Conservation (phyloP, 2,797 vertebrate genomes). For the Clarias laeviceps region DNA sequence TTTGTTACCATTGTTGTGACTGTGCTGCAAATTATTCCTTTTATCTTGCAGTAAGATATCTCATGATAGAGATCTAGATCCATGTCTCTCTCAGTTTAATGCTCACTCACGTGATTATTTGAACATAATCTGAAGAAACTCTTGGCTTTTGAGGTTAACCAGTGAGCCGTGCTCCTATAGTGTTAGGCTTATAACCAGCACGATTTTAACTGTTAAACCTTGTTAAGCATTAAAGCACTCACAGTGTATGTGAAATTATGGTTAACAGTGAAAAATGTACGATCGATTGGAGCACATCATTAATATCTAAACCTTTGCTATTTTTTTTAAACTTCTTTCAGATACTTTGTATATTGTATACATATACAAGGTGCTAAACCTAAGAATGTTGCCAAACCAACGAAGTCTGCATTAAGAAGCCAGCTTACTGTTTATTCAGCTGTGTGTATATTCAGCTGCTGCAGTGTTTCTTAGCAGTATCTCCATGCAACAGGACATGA, state of each 20-base stretch:
- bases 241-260: background rate
- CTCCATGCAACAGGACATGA: constrained; percentile 64
- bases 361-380: constrained; percentile 9
- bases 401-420: constrained; percentile 29
- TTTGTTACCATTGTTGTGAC: constrained; percentile 1
- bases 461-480: constrained; percentile 62
- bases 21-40: background rate
- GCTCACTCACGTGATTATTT: background rate
- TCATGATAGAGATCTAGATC: background rate
- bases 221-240: background rate
- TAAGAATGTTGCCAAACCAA: constrained; percentile 3
- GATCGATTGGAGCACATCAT: too few relatives aligned
- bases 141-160: background rate
- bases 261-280: background rate
- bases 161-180: background rate
- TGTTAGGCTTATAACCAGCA: background rate
- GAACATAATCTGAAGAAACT: background rate
- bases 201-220: background rate
- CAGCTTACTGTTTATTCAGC: constrained; percentile 72
- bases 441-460: constrained; percentile 66
- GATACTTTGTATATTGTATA: background rate
- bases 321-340: background rate
- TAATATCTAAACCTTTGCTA: background rate
- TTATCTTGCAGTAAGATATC: background rate
- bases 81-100: background rate